A percentile compares a stretch with the other conserved stretches of the same genome.
These are phyloP conservation scores for Blastobasis adustella DNA, from an alignment of 2,888 invertebrate species.

Conservation along the genomic window DNA sequence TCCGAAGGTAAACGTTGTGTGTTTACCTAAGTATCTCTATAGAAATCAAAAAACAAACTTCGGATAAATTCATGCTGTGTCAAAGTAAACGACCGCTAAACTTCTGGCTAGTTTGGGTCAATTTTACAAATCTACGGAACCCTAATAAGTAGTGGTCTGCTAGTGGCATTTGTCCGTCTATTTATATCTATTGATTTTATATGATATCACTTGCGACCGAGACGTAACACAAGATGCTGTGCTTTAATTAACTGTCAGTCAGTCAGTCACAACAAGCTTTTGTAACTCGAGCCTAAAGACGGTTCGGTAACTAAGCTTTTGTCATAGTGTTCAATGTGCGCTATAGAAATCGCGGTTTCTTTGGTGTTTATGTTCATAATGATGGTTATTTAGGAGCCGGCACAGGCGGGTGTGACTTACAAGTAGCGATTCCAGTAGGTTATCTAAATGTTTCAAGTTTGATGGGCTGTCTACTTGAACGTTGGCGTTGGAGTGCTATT, in stretches of 20 bases:
- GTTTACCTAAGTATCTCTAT: too few relatives aligned
- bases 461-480: neutral
- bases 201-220: too few relatives aligned
- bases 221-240: slow-evolving; percentile 25
- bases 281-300: slow-evolving; percentile 38
- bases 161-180: too few relatives aligned
- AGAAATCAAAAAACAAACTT: too few relatives aligned
- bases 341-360: neutral
- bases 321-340: slow-evolving; percentile 21
- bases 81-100: neutral
- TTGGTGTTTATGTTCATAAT: slow-evolving; percentile 21
- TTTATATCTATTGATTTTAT: too few relatives aligned
- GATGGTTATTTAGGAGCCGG: slow-evolving; percentile 12
- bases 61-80: neutral
- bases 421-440: neutral
- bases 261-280: slow-evolving; percentile 38
- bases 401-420: neutral
- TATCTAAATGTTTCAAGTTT: neutral
- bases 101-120: too few relatives aligned
- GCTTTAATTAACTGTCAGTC: slow-evolving; percentile 32
- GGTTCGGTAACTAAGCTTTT: slow-evolving; percentile 28
- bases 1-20: too few relatives aligned
- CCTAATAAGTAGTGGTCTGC: too few relatives aligned
- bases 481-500: neutral
- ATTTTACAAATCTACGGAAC: too few relatives aligned